Conservation (phyloP, 2,797 vertebrate species). For the Trachops cirrhosus region DNA sequence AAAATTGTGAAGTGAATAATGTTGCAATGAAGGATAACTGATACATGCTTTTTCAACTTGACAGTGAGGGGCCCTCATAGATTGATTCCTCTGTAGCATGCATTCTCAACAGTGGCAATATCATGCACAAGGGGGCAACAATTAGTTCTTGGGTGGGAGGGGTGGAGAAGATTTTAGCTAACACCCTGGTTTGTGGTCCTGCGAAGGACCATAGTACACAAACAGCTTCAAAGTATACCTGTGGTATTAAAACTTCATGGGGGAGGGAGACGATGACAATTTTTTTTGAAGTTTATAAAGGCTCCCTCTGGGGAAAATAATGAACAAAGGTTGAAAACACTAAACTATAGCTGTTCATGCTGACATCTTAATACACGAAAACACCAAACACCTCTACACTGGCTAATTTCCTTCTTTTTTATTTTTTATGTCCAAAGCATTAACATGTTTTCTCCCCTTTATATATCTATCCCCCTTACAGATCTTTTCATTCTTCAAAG, state of each 20-base stretch:
- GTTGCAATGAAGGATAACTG: background rate
- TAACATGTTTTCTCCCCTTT: background rate
- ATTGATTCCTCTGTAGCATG: too few species aligned
- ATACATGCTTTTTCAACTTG: background rate
- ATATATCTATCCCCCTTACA: background rate
- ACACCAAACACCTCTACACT: background rate
- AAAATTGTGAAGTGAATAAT: constrained; percentile 12
- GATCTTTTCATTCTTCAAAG: background rate
- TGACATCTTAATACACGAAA: background rate
- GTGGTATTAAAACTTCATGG: background rate
- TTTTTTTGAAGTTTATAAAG: background rate
- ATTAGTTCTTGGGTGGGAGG: background rate
- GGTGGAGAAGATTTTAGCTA: background rate
- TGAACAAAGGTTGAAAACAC: background rate
- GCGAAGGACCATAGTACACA: background rate
- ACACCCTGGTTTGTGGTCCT: background rate
- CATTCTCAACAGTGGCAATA: background rate
- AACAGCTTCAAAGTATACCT: background rate
- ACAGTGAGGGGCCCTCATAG: background rate
- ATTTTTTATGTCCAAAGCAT: background rate
- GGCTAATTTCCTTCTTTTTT: background rate
- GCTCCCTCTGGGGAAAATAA: background rate
- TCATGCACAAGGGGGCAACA: background rate
- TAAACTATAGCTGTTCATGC: background rate
- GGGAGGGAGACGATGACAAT: background rate